phyloP scores from a whole-genome alignment of 2,113 vertebrate species.

The Rostratula benghalensis region DNA sequence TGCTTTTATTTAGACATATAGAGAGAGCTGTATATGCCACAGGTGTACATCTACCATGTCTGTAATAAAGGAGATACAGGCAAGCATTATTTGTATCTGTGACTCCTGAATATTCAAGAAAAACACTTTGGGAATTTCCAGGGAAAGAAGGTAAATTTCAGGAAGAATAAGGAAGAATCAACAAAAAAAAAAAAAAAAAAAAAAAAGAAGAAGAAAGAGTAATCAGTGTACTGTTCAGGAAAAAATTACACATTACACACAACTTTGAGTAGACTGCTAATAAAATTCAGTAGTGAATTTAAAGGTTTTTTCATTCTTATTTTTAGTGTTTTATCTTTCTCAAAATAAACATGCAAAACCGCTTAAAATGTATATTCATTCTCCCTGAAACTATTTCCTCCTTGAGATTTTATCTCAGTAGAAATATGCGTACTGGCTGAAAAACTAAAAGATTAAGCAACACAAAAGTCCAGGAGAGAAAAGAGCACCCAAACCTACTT shows the following conservation, averaged over 20 bases:
- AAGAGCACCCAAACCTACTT: neutral
- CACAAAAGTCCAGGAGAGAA: neutral
- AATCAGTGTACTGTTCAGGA: neutral
- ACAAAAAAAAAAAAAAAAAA: too few species aligned
- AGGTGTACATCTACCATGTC: accelerated
- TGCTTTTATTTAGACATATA: neutral
- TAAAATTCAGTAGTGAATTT: neutral
- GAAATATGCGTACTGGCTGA: neutral
- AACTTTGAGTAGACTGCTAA: neutral
- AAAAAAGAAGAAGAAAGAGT: too few species aligned
- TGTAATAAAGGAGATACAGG: neutral
- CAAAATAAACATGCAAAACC: slow-evolving; percentile 3
- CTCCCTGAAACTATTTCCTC: slow-evolving; percentile 35
- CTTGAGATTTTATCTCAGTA: slow-evolving; percentile 49
- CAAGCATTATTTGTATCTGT: neutral
- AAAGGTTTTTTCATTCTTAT: accelerated
- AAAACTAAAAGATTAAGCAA: slow-evolving; percentile 34
- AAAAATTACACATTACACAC: neutral
- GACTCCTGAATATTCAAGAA: neutral
- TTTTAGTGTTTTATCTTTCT: neutral
- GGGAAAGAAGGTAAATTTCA: neutral
- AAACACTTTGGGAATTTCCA: neutral
- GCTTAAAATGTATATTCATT: slow-evolving; percentile 2
- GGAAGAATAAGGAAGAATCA: neutral
- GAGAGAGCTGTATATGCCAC: neutral